Conservation (phyloP, 2,888 invertebrate species). For the Eupithecia subfuscata region DNA sequence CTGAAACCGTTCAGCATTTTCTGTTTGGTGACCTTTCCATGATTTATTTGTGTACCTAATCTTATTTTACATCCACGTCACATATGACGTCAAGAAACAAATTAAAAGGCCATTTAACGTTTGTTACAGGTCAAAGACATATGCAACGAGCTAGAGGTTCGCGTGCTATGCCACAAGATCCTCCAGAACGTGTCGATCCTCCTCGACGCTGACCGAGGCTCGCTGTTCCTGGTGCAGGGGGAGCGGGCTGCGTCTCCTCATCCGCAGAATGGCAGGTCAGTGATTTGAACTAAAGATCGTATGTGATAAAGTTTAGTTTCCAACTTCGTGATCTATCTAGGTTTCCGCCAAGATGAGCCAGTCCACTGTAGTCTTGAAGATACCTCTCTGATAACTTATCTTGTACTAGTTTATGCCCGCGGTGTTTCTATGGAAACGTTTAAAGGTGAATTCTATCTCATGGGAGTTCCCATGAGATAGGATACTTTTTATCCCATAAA, state of each 20-base stretch:
- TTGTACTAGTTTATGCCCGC: too few relatives aligned
- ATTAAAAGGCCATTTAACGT: background rate
- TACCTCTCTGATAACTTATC: too few relatives aligned
- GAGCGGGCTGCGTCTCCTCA: conserved; percentile 73
- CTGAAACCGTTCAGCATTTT: too few relatives aligned
- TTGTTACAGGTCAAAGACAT: conserved; percentile 93
- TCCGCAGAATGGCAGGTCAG: conserved; percentile 77
- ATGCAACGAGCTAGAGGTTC: conserved; percentile 97
- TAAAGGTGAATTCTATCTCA: too few relatives aligned
- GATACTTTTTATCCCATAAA: too few relatives aligned
- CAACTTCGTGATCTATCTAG: background rate
- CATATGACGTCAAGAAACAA: background rate
- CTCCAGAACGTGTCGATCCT: conserved; percentile 96
- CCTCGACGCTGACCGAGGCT: conserved; percentile 95
- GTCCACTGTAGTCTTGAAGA: too few relatives aligned
- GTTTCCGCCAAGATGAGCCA: too few relatives aligned
- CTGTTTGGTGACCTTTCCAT: too few relatives aligned
- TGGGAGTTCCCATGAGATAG: too few relatives aligned
- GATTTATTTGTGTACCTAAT: too few relatives aligned
- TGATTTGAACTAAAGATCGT: background rate
- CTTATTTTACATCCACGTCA: too few relatives aligned
- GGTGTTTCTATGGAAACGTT: too few relatives aligned
- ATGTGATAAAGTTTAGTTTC: background rate
- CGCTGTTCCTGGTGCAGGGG: conserved; percentile 94
- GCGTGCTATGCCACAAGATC: conserved; percentile 97